phyloP scores from a whole-genome alignment of 2,797 vertebrate genomes.

The Rhabdomys pumilio region DNA sequence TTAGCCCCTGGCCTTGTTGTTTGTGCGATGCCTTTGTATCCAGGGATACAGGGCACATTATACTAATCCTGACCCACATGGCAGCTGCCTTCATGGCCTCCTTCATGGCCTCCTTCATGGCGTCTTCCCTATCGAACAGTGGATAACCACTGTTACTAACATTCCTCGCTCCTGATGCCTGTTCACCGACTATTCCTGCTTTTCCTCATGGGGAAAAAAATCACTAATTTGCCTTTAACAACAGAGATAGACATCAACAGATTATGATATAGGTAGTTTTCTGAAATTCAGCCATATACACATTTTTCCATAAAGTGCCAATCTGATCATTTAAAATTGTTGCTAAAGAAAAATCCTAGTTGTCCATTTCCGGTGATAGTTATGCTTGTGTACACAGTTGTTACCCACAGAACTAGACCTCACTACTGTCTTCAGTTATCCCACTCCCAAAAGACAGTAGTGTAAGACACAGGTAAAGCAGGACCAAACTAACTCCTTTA shows the following conservation, averaged over 20 bases:
- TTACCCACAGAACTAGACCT: not conserved
- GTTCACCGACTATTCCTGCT: not conserved
- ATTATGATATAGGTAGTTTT: not conserved
- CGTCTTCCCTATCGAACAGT: not conserved
- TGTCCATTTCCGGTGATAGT: not conserved
- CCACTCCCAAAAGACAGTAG: not conserved
- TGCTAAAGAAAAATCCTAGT: constrained; percentile 28
- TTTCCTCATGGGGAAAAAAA: not conserved
- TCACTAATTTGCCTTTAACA: constrained; percentile 25
- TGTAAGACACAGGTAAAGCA: not conserved
- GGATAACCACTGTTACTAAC: not conserved
- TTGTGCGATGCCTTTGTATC: not conserved
- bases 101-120: not conserved
- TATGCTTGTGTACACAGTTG: not conserved
- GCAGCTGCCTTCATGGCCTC: not conserved
- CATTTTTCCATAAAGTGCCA: not conserved
- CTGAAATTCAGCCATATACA: constrained; percentile 22
- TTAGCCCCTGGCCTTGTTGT: not conserved
- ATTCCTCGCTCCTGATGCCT: not conserved
- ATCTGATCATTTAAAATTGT: constrained; percentile 60
- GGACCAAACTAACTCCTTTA: not conserved
- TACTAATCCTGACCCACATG: constrained; percentile 1
- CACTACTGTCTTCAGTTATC: not conserved
- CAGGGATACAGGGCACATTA: not conserved
- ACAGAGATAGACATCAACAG: not conserved